A percentile compares a stretch with the other conserved stretches of the same genome.
phyloP scores from a whole-genome alignment of 53 echinoderm and acorn worm genomes.

The Patiria pectinifera region DNA sequence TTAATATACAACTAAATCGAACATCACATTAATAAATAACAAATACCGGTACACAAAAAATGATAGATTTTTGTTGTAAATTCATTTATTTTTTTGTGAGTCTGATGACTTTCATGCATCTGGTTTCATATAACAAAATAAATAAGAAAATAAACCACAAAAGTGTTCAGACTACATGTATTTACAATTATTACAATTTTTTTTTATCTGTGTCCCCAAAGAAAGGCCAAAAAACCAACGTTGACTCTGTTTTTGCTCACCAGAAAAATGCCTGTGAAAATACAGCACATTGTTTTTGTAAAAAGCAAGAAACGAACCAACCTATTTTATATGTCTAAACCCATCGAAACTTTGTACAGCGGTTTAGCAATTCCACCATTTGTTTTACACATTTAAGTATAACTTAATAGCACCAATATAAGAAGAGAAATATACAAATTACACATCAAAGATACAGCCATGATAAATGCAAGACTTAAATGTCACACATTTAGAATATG shows the following conservation, averaged over 20 bases:
- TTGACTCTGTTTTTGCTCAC: not conserved
- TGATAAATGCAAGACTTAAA: no score
- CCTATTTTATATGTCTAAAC: not conserved
- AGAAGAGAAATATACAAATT: not conserved
- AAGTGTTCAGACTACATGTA: not conserved
- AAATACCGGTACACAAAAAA: not conserved
- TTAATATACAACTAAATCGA: not conserved
- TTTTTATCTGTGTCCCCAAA: not conserved
- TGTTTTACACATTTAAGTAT: not conserved
- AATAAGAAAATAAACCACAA: slow-evolving; percentile 53
- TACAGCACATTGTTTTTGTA: not conserved
- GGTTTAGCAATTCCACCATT: not conserved
- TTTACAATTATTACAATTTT: not conserved
- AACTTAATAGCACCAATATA: slow-evolving; percentile 31
- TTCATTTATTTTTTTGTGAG: not conserved
- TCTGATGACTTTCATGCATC: slow-evolving; percentile 35
- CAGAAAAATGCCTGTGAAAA: not conserved
- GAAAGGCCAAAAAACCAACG: not conserved
- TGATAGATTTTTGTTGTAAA: not conserved
- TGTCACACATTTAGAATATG: no score
- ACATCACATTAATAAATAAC: no score
- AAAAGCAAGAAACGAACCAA: not conserved
- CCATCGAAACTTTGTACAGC: not conserved
- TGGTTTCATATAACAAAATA: slow-evolving; percentile 58
- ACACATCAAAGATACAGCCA: not conserved